Base-by-base conservation (phyloP, 2,797 vertebrate species). In the Etheostoma perlongum region DNA sequence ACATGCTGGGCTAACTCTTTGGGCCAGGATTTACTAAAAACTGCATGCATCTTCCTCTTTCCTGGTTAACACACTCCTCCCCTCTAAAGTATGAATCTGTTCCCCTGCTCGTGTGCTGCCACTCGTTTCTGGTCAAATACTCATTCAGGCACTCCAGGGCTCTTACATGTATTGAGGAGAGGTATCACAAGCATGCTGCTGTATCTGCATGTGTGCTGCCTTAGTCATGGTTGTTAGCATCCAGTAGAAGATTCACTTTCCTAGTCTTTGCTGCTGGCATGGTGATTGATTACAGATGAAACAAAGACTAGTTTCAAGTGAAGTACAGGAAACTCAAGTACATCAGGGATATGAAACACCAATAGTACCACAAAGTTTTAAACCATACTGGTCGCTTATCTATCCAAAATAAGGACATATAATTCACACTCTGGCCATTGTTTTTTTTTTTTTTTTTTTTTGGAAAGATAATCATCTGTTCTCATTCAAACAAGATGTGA, bases 101-200 rank as follows among this genome's bases (percentile, higher is more conserved):
- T 69, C 15, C 64, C 69, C 58, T 65, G 65, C 82, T 83, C 62
- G 81, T 77, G 66, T 47, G 67, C 74, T 79, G 77, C 51, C 48
- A 78, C 83, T 76, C 78, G 49, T 71, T 78, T 27, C 69, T 62
- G 48, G 70, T 60, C 10, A 67, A 70, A 68, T 8, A 30, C 9
- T n/a, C 75, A 21, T 69, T 59, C 13, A 54, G 60, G 54, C 75
- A 61, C 63, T 76, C 55, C 2, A 83, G 44, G 61, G 57, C 57
- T 83, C 19, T 68, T 52, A 67, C 83, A 89, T 94, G 92, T 91
- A 93, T 93, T 94, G 92, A 94, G 93, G 91, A 94, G 91, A 90
- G 92, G 90, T 92, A 85, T 72, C 76, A 81, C 63, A 40, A 75
- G 89, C 91, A 90, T 93, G 90, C 70, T 88, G 75, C 76, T 85